These are phyloP conservation scores for Mermis nigrescens DNA, from an alignment of 2,888 invertebrate genomes.

Conservation along the genomic window DNA sequence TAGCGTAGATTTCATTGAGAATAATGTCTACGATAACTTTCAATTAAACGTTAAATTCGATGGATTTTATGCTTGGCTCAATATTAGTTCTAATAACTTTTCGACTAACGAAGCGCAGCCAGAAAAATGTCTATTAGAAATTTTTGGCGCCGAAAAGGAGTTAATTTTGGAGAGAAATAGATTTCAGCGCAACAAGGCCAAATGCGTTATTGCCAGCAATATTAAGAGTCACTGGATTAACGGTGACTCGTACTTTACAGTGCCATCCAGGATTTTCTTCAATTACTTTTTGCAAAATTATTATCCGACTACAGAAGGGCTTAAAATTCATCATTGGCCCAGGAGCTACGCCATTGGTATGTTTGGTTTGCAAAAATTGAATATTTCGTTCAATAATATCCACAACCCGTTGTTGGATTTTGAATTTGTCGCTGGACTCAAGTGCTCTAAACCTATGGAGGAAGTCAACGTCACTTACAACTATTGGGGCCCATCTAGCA, in stretches of 20 bases:
- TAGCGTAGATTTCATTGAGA: constrained; percentile 24
- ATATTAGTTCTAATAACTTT: constrained; percentile 64
- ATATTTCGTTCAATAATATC: constrained; percentile 68
- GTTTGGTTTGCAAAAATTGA: constrained; percentile 79
- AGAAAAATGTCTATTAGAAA: constrained; percentile 50
- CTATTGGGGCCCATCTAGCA: constrained; percentile 68
- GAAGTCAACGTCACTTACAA: constrained; percentile 74
- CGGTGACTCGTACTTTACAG: too few relatives aligned
- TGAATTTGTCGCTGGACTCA: constrained; percentile 62
- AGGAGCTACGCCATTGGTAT: constrained; percentile 72
- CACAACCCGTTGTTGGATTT: constrained; percentile 55
- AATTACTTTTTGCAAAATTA: constrained; percentile 26
- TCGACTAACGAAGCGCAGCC: constrained; percentile 56
- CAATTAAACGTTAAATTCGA: constrained; percentile 65
- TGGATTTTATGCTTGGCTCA: constrained; percentile 77
- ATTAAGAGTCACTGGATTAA: constrained; percentile 24
- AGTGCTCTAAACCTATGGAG: constrained; percentile 43
- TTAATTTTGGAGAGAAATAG: constrained; percentile 48
- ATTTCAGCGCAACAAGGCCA: constrained; percentile 26
- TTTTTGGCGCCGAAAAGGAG: constrained; percentile 82
- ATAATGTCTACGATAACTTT: constrained; percentile 55
- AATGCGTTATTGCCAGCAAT: constrained; percentile 26
- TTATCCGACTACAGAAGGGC: constrained; percentile 15
- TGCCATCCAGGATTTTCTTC: background rate
- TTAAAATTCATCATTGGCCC: constrained; percentile 32